phyloP scores from a whole-genome alignment of 2,888 invertebrate genomes.

The Ectemnius continuus region DNA sequence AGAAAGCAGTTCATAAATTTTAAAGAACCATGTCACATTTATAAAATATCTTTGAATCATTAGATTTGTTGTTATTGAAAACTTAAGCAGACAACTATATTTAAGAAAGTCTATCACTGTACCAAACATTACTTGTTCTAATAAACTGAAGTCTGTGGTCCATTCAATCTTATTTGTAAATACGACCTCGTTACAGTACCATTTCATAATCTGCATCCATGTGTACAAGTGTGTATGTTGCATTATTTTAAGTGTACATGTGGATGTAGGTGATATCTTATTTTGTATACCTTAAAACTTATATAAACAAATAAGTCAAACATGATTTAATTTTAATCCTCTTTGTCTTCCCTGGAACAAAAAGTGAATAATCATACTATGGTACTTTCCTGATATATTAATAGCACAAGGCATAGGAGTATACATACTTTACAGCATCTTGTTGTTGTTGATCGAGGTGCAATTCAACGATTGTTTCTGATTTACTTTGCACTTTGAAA shows the following conservation, averaged over 20 bases:
- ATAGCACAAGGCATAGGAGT: slow-evolving; percentile 1
- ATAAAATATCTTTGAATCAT: slow-evolving; percentile 34
- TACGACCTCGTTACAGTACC: slow-evolving; percentile 60
- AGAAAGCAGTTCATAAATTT: no score
- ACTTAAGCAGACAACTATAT: slow-evolving; percentile 43
- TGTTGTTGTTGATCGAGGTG: slow-evolving; percentile 73
- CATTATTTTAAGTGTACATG: slow-evolving; percentile 58
- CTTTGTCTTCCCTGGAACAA: slow-evolving; percentile 72
- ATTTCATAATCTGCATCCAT: slow-evolving; percentile 56
- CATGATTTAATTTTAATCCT: slow-evolving; percentile 71
- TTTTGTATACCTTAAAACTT: slow-evolving; percentile 67
- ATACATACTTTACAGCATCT: slow-evolving; percentile 72
- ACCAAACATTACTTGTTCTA: slow-evolving; percentile 48
- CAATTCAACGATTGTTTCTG: slow-evolving; percentile 79
- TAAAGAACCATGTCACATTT: slow-evolving; percentile 21
- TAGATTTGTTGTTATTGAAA: slow-evolving; percentile 40
- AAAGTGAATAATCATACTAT: slow-evolving; percentile 4
- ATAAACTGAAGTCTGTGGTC: slow-evolving; percentile 61
- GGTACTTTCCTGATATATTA: slow-evolving; percentile 4
- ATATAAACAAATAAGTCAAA: slow-evolving; percentile 71
- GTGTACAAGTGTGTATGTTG: slow-evolving; percentile 56
- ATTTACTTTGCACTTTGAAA: slow-evolving; percentile 78
- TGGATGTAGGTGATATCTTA: slow-evolving; percentile 55
- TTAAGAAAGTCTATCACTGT: slow-evolving; percentile 48
- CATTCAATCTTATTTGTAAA: slow-evolving; percentile 60